Conservation (phyloP, 2,888 invertebrate species). For the Hydraecia micacea region DNA sequence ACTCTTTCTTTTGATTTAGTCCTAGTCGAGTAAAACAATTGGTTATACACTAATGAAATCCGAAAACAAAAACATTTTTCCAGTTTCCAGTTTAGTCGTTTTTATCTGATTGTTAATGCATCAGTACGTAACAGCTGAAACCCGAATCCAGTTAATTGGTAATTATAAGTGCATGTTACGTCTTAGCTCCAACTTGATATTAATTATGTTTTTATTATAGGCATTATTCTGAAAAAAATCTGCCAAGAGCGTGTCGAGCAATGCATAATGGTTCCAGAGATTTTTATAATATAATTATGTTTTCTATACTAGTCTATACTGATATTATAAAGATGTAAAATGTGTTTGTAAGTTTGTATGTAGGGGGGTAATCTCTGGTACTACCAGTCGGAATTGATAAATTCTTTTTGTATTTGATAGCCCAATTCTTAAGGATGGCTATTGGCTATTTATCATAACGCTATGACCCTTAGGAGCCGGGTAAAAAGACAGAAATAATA, state of each 20-base stretch:
- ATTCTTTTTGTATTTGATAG: too few relatives aligned
- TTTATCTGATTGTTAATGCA: conserved; percentile 44
- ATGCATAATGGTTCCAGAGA: neutral
- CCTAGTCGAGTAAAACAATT: neutral
- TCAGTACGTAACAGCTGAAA: conserved; percentile 34
- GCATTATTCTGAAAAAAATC: conserved; percentile 43
- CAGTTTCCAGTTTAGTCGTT: conserved; percentile 33
- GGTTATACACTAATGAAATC: neutral
- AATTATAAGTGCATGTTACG: conserved; percentile 52
- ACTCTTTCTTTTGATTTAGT: too few relatives aligned
- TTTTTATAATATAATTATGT: too few relatives aligned
- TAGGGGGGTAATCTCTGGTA: too few relatives aligned
- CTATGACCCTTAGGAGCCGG: too few relatives aligned
- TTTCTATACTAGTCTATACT: too few relatives aligned
- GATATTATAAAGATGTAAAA: too few relatives aligned
- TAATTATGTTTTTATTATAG: conserved; percentile 53
- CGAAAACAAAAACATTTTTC: neutral
- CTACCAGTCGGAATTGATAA: too few relatives aligned
- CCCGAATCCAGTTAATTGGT: conserved; percentile 48
- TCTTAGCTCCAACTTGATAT: conserved; percentile 36
- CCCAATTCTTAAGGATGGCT: too few relatives aligned
- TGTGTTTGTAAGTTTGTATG: too few relatives aligned
- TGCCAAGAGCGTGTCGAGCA: conserved; percentile 16
- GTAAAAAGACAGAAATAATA: too few relatives aligned
- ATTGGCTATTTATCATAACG: too few relatives aligned